These are phyloP conservation scores for Philopedon plagiatum DNA, from an alignment of 2,888 invertebrate species.

Conservation along the genomic window DNA sequence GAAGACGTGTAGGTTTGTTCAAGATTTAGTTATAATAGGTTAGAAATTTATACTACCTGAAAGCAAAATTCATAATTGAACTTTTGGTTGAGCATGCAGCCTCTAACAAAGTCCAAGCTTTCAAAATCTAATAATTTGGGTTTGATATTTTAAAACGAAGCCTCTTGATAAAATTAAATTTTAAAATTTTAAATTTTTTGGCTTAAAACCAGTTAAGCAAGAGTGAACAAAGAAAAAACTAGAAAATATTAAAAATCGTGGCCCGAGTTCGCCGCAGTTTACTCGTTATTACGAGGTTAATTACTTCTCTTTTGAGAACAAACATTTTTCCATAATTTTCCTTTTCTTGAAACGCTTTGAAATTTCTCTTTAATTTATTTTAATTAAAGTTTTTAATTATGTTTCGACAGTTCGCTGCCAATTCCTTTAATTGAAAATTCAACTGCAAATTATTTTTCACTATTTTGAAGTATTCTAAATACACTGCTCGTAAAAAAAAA, in stretches of 20 bases:
- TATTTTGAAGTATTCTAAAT: neutral
- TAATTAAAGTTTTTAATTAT: constrained; percentile 39
- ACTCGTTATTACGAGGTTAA: constrained; percentile 38
- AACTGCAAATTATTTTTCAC: neutral
- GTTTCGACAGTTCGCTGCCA: constrained; percentile 28
- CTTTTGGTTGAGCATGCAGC: neutral
- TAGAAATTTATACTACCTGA: too few relatives aligned
- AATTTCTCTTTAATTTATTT: constrained; percentile 27
- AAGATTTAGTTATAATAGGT: too few relatives aligned
- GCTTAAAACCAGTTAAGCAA: neutral
- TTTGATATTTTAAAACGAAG: constrained; percentile 3
- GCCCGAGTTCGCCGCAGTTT: constrained; percentile 18
- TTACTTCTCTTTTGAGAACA: constrained; percentile 35
- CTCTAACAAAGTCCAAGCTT: neutral
- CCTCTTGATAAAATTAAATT: neutral
- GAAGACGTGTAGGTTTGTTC: too few relatives aligned
- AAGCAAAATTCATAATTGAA: too few relatives aligned
- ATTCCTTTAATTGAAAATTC: constrained; percentile 25
- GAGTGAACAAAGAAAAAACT: neutral
- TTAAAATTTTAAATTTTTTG: neutral
- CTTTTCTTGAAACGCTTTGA: constrained; percentile 30
- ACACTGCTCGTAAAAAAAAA: too few relatives aligned
- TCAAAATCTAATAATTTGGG: neutral
- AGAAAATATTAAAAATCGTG: constrained; percentile 6
- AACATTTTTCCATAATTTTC: constrained; percentile 38